These are phyloP conservation scores for Corythornis vintsioides DNA, from an alignment of 2,113 vertebrate genomes.

Conservation along the genomic window DNA sequence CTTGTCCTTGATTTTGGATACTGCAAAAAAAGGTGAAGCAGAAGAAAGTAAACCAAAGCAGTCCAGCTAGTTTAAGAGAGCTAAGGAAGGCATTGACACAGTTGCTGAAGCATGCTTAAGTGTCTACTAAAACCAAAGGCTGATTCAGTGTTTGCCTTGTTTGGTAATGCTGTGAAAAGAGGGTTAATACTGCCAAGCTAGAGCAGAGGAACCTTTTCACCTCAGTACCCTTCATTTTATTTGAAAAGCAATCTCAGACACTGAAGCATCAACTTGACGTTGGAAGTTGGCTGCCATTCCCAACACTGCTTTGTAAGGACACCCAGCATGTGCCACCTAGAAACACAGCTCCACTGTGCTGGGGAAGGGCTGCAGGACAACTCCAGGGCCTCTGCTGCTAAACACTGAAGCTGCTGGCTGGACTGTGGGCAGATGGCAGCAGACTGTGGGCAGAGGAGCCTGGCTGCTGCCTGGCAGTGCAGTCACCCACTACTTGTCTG, in stretches of 20 bases:
- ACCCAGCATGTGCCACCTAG: background rate
- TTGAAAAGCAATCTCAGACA: background rate
- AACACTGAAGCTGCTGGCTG: background rate
- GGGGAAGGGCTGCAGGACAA: rapidly evolving
- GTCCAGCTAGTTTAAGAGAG: rapidly evolving
- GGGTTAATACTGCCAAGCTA: background rate
- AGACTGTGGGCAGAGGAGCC: background rate
- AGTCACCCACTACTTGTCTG: background rate
- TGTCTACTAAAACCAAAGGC: background rate
- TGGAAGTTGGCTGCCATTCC: background rate
- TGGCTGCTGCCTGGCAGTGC: background rate
- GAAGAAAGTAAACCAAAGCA: background rate
- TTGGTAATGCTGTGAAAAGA: conserved; percentile 1
- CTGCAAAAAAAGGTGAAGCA: background rate
- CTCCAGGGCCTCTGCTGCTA: background rate
- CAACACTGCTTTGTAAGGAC: background rate
- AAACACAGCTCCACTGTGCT: background rate
- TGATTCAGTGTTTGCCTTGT: background rate
- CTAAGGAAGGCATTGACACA: background rate
- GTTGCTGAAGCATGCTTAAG: background rate
- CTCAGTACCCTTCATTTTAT: background rate
- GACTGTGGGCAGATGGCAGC: background rate
- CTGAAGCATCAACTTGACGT: background rate
- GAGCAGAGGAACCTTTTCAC: background rate
- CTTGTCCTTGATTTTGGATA: background rate